Evolutionary conservation across 2,888 invertebrate genomes (phyloP).

Genomic region (Megalurothrips usitatus): DNA sequence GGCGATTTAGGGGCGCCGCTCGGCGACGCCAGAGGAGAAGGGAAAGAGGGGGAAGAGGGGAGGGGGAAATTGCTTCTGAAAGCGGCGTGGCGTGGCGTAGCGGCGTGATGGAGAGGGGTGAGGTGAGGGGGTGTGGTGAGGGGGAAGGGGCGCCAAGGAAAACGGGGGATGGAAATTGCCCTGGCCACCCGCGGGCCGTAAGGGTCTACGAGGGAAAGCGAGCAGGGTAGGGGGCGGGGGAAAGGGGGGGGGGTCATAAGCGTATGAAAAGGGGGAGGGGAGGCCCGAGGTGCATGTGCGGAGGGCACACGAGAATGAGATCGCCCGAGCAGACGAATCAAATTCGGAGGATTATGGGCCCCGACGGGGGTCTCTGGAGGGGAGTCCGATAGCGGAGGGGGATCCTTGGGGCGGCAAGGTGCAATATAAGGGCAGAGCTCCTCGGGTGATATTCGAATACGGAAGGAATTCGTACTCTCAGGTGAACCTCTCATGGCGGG

Average conservation of each 20-base stretch:
- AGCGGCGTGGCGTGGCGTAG: not conserved
- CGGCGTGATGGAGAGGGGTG: not conserved
- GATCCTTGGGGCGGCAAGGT: too few relatives aligned
- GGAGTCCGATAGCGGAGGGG: too few relatives aligned
- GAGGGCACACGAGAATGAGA: too few relatives aligned
- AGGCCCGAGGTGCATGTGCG: not conserved
- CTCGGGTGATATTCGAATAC: too few relatives aligned
- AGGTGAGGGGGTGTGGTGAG: not conserved
- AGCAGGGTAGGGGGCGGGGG: not conserved
- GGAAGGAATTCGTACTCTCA: too few relatives aligned
- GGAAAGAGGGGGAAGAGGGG: not conserved
- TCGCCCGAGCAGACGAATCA: too few relatives aligned
- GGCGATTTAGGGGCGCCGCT: constrained; percentile 23
- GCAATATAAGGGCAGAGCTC: too few relatives aligned
- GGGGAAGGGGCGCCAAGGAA: not conserved
- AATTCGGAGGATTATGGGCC: too few relatives aligned
- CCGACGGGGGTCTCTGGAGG: too few relatives aligned
- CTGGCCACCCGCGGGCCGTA: not conserved
- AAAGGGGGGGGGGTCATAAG: not conserved
- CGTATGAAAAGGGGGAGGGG: not conserved
- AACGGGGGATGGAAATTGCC: not conserved
- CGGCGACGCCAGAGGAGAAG: not conserved
- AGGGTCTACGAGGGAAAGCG: not conserved
- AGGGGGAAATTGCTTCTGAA: constrained; percentile 20
- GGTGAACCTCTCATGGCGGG: too few relatives aligned